These are phyloP conservation scores for Melieria picta DNA, from an alignment of 2,888 invertebrate genomes.

Conservation along the genomic window DNA sequence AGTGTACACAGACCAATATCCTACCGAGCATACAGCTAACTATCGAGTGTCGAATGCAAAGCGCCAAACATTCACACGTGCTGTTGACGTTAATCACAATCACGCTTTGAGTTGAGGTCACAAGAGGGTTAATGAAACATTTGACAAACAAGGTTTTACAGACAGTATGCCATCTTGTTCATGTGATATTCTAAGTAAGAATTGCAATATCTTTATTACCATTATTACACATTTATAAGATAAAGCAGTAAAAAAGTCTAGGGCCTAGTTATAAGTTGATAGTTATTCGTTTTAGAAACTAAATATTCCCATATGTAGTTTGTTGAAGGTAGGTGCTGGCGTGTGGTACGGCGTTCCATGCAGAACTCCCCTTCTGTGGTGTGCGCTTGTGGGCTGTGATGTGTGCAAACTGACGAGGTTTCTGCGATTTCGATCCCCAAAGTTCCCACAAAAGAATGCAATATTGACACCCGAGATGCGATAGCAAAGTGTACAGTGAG, in stretches of 20 bases:
- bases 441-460: too few species aligned
- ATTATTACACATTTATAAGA: conserved; percentile 19
- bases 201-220: conserved; percentile 29
- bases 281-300: conserved; percentile 9
- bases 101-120: conserved; percentile 33
- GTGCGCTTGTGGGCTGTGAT: neutral
- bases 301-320: conserved; percentile 2
- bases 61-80: conserved; percentile 10
- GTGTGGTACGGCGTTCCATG: neutral
- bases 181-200: conserved; percentile 36
- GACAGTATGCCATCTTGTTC: conserved; percentile 28
- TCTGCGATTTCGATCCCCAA: too few species aligned
- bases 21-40: conserved; percentile 9
- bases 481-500: too few species aligned
- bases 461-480: too few species aligned
- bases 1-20: conserved; percentile 11
- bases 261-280: conserved; percentile 13
- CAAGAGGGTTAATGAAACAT: conserved; percentile 27
- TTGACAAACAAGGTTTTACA: conserved; percentile 34
- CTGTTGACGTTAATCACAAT: conserved; percentile 26
- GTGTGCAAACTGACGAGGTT: too few species aligned
- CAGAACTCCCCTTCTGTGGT: conserved; percentile 1
- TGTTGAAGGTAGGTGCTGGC: neutral
- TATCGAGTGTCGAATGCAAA: conserved; percentile 21
- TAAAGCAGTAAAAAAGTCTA: conserved; percentile 9